These are phyloP conservation scores for Tragelaphus imberbis DNA, from an alignment of 2,113 vertebrate genomes.

Conservation along the genomic window DNA sequence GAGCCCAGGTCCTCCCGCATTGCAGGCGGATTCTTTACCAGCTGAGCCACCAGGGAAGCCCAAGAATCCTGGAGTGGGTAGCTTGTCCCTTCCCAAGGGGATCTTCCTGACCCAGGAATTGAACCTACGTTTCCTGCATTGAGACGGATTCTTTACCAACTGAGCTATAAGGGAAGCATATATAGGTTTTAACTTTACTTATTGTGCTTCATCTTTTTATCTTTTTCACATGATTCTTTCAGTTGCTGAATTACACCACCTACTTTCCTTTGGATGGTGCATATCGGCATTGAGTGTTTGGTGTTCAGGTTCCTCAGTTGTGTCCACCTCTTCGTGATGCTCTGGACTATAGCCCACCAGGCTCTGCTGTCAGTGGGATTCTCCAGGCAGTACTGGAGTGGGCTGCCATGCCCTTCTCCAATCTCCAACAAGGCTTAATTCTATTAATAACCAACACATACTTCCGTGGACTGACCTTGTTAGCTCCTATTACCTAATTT, in stretches of 20 bases:
- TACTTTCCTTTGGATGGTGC: not conserved
- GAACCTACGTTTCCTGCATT: not conserved
- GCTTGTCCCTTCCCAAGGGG: not conserved
- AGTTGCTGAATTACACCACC: not conserved
- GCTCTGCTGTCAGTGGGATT: not conserved
- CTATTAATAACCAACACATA: not conserved
- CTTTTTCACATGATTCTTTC: not conserved
- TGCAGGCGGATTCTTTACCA: not conserved
- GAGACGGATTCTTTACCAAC: not conserved
- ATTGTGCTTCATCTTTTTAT: not conserved
- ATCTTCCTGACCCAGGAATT: not conserved
- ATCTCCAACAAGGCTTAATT: not conserved
- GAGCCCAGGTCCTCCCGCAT: not conserved
- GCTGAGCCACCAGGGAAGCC: not conserved
- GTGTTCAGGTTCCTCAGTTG: fast-evolving
- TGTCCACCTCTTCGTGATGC: not conserved
- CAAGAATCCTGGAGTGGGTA: not conserved
- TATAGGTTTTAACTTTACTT: not conserved
- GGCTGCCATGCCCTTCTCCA: not conserved
- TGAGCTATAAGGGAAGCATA: not conserved
- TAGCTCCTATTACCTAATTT: not conserved
- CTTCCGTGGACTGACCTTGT: not conserved
- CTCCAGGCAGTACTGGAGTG: not conserved
- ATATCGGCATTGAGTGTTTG: not conserved
- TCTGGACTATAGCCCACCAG: not conserved